Evolutionary conservation across 2,797 vertebrate species (phyloP).

Genomic region (Hippoglossus hippoglossus): DNA sequence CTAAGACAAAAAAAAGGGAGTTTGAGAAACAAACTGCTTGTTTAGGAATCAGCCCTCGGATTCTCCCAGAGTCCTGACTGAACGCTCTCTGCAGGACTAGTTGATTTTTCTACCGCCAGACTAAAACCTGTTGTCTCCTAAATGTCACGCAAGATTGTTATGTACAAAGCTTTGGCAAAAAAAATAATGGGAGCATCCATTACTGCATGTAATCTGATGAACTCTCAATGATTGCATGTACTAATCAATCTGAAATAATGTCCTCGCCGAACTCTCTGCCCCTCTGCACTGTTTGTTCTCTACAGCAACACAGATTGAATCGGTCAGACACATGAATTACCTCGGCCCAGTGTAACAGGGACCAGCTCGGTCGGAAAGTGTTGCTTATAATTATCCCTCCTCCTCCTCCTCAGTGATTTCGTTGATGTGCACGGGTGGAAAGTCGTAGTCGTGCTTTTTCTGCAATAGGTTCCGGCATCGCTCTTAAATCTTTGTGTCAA

Average conservation of each 20-base stretch:
- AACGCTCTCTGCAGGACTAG: constrained; percentile 20
- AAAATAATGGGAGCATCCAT: constrained; percentile 17
- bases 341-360: constrained; percentile 32
- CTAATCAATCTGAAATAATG: constrained; percentile 31
- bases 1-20: constrained; percentile 50
- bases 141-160: constrained; percentile 6
- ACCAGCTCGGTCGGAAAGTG: constrained; percentile 53
- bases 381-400: constrained; percentile 44
- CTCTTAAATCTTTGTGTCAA: constrained; percentile 65
- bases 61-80: constrained; percentile 30
- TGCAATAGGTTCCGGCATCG: constrained; percentile 43
- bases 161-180: too few species aligned
- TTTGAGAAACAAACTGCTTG: constrained; percentile 57
- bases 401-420: constrained; percentile 22
- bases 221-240: constrained; percentile 39
- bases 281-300: constrained; percentile 34
- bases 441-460: constrained; percentile 27
- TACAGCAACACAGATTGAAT: constrained; percentile 48
- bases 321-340: constrained; percentile 36
- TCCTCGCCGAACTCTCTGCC: constrained; percentile 20
- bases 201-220: constrained; percentile 49
- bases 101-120: background rate
- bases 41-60: constrained; percentile 39
- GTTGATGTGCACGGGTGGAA: constrained; percentile 32
- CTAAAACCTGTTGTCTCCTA: constrained; percentile 30